These are phyloP conservation scores for Xylocopa sonorina DNA, from an alignment of 1,140 invertebrate species.

Conservation along the genomic window DNA sequence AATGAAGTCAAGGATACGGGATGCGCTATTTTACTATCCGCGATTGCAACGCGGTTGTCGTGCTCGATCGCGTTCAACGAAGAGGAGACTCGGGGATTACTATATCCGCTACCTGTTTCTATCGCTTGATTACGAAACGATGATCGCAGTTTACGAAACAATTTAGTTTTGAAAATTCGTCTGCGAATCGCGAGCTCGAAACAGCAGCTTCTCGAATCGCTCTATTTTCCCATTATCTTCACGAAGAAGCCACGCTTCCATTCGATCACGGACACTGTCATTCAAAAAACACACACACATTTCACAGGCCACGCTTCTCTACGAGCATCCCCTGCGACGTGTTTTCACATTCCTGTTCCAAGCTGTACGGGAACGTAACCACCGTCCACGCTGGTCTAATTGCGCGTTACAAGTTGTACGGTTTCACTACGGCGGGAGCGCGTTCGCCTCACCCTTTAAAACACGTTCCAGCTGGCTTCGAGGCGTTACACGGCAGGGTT, in stretches of 20 bases:
- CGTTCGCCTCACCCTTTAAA: background rate
- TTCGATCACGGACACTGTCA: background rate
- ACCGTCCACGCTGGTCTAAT: background rate
- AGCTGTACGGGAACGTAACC: background rate
- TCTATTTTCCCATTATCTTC: background rate
- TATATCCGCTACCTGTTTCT: no score
- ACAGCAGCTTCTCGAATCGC: background rate
- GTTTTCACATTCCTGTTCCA: background rate
- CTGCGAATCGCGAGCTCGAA: no score
- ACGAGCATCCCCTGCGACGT: background rate
- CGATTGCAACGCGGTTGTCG: background rate
- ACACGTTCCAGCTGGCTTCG: constrained; percentile 8
- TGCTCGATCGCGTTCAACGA: no score
- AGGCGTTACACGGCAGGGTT: constrained; percentile 17
- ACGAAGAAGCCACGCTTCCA: background rate
- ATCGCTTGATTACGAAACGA: no score
- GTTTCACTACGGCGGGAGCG: background rate
- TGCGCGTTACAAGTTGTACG: background rate
- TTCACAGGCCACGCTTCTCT: background rate
- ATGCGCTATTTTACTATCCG: background rate
- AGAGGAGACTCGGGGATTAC: background rate
- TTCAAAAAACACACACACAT: background rate
- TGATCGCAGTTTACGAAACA: no score
- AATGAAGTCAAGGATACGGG: constrained; percentile 24
- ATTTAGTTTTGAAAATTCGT: no score